These are phyloP conservation scores for Falco concolor DNA, from an alignment of 2,797 vertebrate genomes.

Conservation along the genomic window DNA sequence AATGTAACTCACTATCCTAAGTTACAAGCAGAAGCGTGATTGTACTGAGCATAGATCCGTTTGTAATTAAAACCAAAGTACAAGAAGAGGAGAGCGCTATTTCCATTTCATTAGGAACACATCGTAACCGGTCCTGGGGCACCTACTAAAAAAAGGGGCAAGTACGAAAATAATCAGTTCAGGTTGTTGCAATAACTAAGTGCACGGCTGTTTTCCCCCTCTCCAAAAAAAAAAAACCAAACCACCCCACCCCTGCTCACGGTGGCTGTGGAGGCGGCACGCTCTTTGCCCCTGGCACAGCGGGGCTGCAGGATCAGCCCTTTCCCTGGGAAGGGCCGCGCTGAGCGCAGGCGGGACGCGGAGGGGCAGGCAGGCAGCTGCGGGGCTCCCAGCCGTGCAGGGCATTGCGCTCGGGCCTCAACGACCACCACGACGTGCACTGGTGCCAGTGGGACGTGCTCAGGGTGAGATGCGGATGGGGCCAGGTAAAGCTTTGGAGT, in stretches of 20 bases:
- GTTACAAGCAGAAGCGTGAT: accelerated
- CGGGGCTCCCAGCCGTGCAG: accelerated
- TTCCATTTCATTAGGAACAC: background rate
- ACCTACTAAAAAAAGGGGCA: background rate
- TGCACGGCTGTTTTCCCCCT: accelerated
- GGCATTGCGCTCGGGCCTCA: accelerated
- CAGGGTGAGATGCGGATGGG: accelerated
- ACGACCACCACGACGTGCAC: accelerated
- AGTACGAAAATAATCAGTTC: background rate
- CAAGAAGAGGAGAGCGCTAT: accelerated
- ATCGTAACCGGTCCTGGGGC: background rate
- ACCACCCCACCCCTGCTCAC: accelerated
- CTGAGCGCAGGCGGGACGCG: accelerated
- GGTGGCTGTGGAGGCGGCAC: accelerated
- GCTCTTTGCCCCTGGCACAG: background rate
- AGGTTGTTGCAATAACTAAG: accelerated
- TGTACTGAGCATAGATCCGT: accelerated
- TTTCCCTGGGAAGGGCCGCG: background rate
- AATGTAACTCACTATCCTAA: background rate
- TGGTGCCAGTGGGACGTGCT: accelerated
- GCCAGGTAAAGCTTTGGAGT: accelerated
- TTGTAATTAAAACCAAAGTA: background rate
- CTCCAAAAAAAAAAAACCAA: no score
- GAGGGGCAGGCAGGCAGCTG: background rate
- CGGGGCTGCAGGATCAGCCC: background rate